Evolutionary conservation across 1,140 invertebrate species (phyloP).

Genomic region (Brevipalpus yothersi): DNA sequence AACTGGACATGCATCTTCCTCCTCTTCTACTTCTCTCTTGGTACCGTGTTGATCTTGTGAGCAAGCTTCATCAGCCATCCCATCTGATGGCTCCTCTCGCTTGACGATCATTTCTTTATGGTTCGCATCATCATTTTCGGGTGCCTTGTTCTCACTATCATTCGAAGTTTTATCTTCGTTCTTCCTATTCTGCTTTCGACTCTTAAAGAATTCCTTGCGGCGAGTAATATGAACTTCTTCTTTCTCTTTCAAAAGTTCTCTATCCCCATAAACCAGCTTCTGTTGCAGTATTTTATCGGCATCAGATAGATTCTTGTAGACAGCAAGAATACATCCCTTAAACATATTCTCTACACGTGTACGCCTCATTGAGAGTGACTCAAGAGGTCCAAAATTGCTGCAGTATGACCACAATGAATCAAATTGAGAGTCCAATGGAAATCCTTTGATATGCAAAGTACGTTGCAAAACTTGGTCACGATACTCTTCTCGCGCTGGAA

Average conservation of each 20-base stretch:
- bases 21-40: no score
- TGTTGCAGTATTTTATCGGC: neutral
- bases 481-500: constrained; percentile 60
- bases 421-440: constrained; percentile 39
- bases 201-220: neutral
- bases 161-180: neutral
- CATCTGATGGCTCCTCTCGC: no score
- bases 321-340: neutral
- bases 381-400: constrained; percentile 36
- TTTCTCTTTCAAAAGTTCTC: neutral
- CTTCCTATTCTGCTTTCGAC: neutral
- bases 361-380: constrained; percentile 38
- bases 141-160: neutral
- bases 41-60: no score
- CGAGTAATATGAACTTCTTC: neutral
- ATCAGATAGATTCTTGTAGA: neutral
- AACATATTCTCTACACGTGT: neutral
- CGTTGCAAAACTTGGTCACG: constrained; percentile 44
- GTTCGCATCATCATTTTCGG: neutral
- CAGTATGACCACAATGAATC: constrained; percentile 49
- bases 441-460: constrained; percentile 71
- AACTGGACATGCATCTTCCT: no score
- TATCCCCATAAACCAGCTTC: neutral
- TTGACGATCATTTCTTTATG: no score
- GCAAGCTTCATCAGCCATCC: no score